Evolutionary conservation across 2,888 invertebrate species (phyloP), one percentile per base, ranked within the genome.

Genomic region (Resseliella maxima): DNA sequence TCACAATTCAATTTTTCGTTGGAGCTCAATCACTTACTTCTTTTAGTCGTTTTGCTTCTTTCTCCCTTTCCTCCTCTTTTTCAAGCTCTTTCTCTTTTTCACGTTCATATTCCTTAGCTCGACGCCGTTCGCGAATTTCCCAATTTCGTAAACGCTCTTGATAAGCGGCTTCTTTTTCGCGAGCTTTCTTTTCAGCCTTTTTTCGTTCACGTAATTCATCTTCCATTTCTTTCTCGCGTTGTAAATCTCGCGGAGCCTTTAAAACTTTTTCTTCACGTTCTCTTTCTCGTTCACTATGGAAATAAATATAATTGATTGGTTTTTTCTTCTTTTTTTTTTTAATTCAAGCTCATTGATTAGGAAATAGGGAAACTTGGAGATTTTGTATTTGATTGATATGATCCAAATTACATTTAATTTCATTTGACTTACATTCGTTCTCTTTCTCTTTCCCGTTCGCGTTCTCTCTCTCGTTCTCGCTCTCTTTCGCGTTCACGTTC

Each of bases 101-200:
- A 89, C 96, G 96, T 89, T 96, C 97, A 90, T 97, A 95, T 89
- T 99, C 98, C 91, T 97, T 96, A 35, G 94, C 93, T 91, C 97
- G 97, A 89, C 98, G 94, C 24, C 96, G 93, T 91, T 99, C 98
- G 88, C 98, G 93, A 0, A 93, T 93, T 92, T 98, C 98, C 98
- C 98, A 99, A 88, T 92, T 92, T 85, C 92, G 91, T 36, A 93
- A 92, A 91, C 96, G 92, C 92, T 96, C 97, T 92, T 99, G 98
- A 91, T 99, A 99, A n/a, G 97, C 96, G 46, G 96, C 96, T 91
- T 99, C 99, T 91, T 98, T 98, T 90, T 99, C 98, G 18, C 98
- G 92, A 0, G 98, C 96, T 91, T 96, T 95, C 90, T 98, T 95
- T 90, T 99, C 98, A 8, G 95, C 92, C 88, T 97, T 95, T 90